Base-by-base conservation (phyloP, 2,797 vertebrate genomes). In the Okamejei kenojei region DNA sequence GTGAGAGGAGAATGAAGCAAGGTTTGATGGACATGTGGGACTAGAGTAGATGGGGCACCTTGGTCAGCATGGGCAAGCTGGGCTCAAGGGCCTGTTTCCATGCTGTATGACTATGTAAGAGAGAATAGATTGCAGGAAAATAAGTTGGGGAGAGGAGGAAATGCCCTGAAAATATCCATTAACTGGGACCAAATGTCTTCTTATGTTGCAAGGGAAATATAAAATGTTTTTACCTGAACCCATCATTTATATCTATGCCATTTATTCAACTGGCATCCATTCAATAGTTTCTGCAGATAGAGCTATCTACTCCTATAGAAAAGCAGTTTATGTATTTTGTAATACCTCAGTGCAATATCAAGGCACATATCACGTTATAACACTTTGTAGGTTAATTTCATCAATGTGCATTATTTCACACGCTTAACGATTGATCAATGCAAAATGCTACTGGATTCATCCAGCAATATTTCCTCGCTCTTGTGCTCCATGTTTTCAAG, bases 321-420 rank as follows among this genome's bases (percentile, higher is more conserved):
- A 92, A 92, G 38, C 68, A 76, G 32, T 58, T 29, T 38, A 26
- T 92, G 71, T 38, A 74, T 92, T 91, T 76, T 38, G 26, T 45
- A 54, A 45, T 26, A 92, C 11, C n/a, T 71, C 90, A 76, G 13
- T 74, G 68, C 71, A 74, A 92, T 38, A 92, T n/a, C 90, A 92
- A 92, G 71, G 90, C 90, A 92, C 90, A 45, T 74, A 88, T 74
- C 90, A 92, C 90, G 3, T 92, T 29, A 73, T 92, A 29, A 92
- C 13, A 68, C 61, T 74, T 26, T 76, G 38, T 15, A 54, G 71
- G 13, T 73, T 54, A 71, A 76, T 76, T 92, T n/a, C 29, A 76
- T 74, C 90, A 73, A 92, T 74, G 58, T 76, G 29, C 90, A 92
- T 58, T 29, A 45, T 54, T 91, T 92, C 90, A 54, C 68, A 92